Evolutionary conservation across 2,888 invertebrate species (phyloP), one percentile per base, ranked within the genome.

Genomic region (Mimachlamys varia): DNA sequence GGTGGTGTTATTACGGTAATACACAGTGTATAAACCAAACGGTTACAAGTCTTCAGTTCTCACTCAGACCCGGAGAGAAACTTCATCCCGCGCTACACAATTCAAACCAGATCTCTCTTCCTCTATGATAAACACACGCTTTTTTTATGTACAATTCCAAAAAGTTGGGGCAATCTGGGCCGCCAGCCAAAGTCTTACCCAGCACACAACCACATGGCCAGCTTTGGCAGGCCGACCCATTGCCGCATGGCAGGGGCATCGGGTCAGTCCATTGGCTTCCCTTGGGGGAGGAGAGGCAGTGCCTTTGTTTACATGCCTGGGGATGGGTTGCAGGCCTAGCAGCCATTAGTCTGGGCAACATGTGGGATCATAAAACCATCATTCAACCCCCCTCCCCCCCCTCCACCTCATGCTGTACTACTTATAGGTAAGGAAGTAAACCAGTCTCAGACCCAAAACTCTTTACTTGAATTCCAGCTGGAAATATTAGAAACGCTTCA

Each of bases 161-260:
- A 33, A 88, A 53, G 88, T 88, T 53, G 44, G 55, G 50, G 88
- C 27, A 55, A 88, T 53, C 88, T 88, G 88, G 88, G 88, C 88
- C 88, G n/a, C 3, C 88, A 88, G 88, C 88, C 88, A 88, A 88
- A 44, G 33, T 53, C 50, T 88, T 55, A 53, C 76, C 76, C 76
- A 76, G 76, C 76, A 76, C 76, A 76, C 76, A 76, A 76, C 76
- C 76, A 76, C 76, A 76, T 76, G 76, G 76, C 76, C 76, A 76
- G 76, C 33, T 76, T 76, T 76, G 76, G 76, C 76, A 76, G 76
- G 76, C 76, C 33, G 27, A 76, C 33, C 76, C 76, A 76, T 33
- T 76, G 33, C 22, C 27, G 76, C 27, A 62, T 76, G 7, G 76
- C 33, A 76, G 76, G 76, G 76, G 76, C 13, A 76, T 12, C 33